Evolutionary conservation across 2,888 invertebrate species (phyloP), one percentile per base, ranked within the genome.

Genomic region (Petrolisthes manimaculis): DNA sequence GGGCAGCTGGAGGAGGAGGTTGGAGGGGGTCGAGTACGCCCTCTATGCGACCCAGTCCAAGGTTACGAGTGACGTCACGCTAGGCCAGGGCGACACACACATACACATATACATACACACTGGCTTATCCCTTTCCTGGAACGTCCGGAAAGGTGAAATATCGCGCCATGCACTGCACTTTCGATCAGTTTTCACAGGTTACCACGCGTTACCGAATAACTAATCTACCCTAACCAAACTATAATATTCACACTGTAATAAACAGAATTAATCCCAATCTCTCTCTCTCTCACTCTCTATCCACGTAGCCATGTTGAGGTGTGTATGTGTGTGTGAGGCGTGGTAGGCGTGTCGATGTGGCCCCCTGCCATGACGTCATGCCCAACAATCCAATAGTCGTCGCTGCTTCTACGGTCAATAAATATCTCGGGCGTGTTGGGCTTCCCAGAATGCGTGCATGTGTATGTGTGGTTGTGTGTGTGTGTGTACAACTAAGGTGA

Each of bases 41-140:
- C 88, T 88, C 88, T 88, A 84, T 67, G 84, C 88, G 88, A 88
- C 88, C 88, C 84, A 84, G 88, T 81, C 88, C 88, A 88, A 88
- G 88, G 88, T 88, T 88, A 88, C 51, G 37, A 67, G 84, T 84
- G 88, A 88, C 88, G 88, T 88, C 88, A 88, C 84, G 37, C 71
- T 53, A 61, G 83, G 71, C 54, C 75, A 81, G 54, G 67, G 80
- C 71, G 67, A 67, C 78, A 67, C 81, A 71, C 84, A 84, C 79
- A 61, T 84, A 54, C 61, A 53, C 75, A 78, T 77, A 83, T 80
- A 61, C 74, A 84, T 54, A 80, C 82, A 82, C 82, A 82, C 55
- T 53, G 55, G 53, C 71, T 54, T 75, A 83, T 83, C 69, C 54
- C 56, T 87, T 79, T 61, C 67, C 78, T 3, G 78, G 77, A 54